A percentile compares a stretch with the other conserved stretches of the same genome.
These are phyloP conservation scores for Parnassius smintheus DNA, from an alignment of 2,888 invertebrate species.

Conservation along the genomic window DNA sequence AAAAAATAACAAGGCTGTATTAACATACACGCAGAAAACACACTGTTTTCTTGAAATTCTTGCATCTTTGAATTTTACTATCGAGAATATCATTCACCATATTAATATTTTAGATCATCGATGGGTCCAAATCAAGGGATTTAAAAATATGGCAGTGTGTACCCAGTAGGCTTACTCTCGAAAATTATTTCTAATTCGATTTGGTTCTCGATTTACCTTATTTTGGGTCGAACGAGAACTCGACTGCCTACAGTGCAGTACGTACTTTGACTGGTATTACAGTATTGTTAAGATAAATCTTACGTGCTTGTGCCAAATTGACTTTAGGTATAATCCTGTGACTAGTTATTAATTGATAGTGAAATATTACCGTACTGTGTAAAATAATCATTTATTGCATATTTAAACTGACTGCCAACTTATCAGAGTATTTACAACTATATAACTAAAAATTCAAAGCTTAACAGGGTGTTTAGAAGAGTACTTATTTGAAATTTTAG, in stretches of 20 bases:
- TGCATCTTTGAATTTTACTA: no score
- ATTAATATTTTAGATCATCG: no score
- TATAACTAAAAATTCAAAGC: not conserved
- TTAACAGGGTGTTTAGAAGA: conserved; percentile 51
- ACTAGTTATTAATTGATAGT: conserved; percentile 10
- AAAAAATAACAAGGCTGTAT: no score
- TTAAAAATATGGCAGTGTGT: no score
- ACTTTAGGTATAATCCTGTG: not conserved
- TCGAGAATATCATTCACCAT: no score
- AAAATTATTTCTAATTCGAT: no score
- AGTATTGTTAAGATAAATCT: conserved; percentile 24
- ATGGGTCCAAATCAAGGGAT: no score
- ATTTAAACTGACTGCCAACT: conserved; percentile 12
- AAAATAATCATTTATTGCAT: not conserved
- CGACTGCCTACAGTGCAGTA: not conserved
- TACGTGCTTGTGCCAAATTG: conserved; percentile 22
- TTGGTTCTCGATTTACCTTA: no score
- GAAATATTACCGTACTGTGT: conserved; percentile 6
- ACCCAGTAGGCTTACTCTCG: no score
- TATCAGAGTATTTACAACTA: not conserved
- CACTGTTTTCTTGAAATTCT: no score
- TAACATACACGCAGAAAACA: no score
- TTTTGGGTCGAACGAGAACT: no score
- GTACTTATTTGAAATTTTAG: conserved; percentile 64
- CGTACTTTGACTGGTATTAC: conserved; percentile 21